phyloP scores from a whole-genome alignment of 2,888 invertebrate genomes.

The Drosophila kuntzei region DNA sequence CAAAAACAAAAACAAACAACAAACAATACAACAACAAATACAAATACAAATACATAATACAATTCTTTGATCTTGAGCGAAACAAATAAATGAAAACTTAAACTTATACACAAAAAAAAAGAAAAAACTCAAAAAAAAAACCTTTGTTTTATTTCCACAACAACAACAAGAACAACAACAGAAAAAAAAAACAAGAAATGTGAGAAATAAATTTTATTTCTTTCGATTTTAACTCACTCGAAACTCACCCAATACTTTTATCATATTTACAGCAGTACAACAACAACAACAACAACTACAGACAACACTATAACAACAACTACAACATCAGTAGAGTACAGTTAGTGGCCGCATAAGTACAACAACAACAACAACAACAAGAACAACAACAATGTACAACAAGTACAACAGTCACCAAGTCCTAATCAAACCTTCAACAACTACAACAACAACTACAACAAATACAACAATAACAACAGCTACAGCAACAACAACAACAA shows the following conservation, averaged over 20 bases:
- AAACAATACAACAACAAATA: constrained; percentile 67
- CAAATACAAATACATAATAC: constrained; percentile 70
- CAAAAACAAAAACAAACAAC: constrained; percentile 60
- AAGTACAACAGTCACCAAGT: constrained; percentile 64
- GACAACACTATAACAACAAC: constrained; percentile 47
- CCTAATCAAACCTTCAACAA: constrained; percentile 47
- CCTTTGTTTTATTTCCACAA: constrained; percentile 75
- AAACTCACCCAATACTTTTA: constrained; percentile 73
- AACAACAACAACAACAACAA: constrained; percentile 62
- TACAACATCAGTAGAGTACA: constrained; percentile 60
- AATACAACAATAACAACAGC: constrained; percentile 45
- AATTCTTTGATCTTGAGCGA: constrained; percentile 79
- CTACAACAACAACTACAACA: constrained; percentile 42
- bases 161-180: constrained; percentile 38
- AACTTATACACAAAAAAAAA: constrained; percentile 75
- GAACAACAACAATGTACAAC: constrained; percentile 48
- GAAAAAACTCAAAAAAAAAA: constrained; percentile 65
- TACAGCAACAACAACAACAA: constrained; percentile 34
- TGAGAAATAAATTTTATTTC: constrained; percentile 26
- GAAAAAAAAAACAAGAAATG: constrained; percentile 6
- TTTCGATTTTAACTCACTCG: constrained; percentile 45
- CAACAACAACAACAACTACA: constrained; percentile 59
- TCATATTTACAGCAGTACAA: constrained; percentile 71
- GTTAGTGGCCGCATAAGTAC: constrained; percentile 72
- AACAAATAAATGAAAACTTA: constrained; percentile 80